Percentiles rank a stretch among this genome's conserved stretches.
These are phyloP conservation scores for Alviniconcha marisindica DNA, from an alignment of 1,140 invertebrate genomes.

Conservation along the genomic window DNA sequence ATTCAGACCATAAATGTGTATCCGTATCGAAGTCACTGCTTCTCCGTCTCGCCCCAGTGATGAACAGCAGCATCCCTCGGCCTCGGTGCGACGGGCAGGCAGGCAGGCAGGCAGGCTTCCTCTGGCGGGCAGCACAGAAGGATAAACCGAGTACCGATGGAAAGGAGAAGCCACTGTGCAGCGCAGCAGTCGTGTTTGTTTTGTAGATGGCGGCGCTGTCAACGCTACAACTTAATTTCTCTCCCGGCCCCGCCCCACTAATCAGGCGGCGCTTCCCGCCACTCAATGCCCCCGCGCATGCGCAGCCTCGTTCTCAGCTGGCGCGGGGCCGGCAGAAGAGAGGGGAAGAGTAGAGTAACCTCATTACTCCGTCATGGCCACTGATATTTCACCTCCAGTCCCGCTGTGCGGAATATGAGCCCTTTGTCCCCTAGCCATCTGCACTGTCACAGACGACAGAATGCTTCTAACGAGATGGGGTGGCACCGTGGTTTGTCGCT, in stretches of 20 bases:
- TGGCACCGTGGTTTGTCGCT: neutral
- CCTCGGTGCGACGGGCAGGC: too few species aligned
- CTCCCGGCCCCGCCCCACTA: constrained; percentile 43
- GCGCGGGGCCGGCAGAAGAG: constrained; percentile 15
- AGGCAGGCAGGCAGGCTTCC: too few species aligned
- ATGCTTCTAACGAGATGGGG: constrained; percentile 13
- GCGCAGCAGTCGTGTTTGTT: constrained; percentile 41
- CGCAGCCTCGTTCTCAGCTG: constrained; percentile 37
- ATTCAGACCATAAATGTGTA: too few species aligned
- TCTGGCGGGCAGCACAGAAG: too few species aligned
- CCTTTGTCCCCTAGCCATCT: constrained; percentile 45
- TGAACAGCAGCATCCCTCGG: neutral
- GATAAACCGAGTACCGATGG: too few species aligned
- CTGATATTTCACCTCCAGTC: constrained; percentile 44
- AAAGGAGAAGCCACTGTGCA: too few species aligned
- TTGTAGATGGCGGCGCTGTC: constrained; percentile 42
- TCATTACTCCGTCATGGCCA: constrained; percentile 42
- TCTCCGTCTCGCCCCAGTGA: neutral
- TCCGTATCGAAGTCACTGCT: constrained; percentile 6
- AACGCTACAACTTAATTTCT: constrained; percentile 48
- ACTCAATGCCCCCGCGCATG: constrained; percentile 45
- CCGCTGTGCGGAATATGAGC: constrained; percentile 47
- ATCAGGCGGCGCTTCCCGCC: constrained; percentile 36
- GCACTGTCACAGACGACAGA: constrained; percentile 45
- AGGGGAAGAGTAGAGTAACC: constrained; percentile 40